Evolutionary conservation across 2,888 invertebrate species (phyloP).

Genomic region (Lasioglossum lativentre): DNA sequence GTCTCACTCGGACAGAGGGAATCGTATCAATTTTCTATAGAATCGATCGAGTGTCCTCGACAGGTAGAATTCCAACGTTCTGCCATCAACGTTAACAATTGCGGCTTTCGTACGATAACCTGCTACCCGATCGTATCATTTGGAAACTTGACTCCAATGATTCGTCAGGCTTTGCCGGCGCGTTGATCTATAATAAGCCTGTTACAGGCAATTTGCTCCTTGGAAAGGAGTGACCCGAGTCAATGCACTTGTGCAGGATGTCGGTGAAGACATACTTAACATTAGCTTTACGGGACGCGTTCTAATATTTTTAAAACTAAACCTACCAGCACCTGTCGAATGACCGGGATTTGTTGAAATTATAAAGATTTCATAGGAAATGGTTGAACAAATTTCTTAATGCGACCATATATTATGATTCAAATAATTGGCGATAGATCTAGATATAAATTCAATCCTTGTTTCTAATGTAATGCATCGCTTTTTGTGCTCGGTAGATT

Average conservation of each 20-base stretch:
- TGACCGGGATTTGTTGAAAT: no score
- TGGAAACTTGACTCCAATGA: background rate
- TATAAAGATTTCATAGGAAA: no score
- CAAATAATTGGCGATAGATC: no score
- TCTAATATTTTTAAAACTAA: background rate
- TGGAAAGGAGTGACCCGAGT: background rate
- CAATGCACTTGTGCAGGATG: conserved; percentile 1
- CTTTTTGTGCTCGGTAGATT: no score
- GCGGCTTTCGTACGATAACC: background rate
- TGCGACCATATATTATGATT: no score
- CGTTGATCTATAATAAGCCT: background rate
- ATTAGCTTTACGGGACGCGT: background rate
- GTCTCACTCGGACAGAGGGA: background rate
- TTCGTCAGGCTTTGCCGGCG: background rate
- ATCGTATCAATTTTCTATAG: background rate
- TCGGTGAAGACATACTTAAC: background rate
- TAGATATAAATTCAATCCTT: no score
- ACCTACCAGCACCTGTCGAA: no score
- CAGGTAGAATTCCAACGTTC: background rate
- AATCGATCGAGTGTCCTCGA: background rate
- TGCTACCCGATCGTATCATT: background rate
- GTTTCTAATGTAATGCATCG: no score
- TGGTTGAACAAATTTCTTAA: no score
- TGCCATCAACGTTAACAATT: background rate
- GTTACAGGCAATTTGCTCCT: background rate